These are phyloP conservation scores for Tinamus major DNA, from an alignment of 2,797 vertebrate genomes.

Conservation along the genomic window DNA sequence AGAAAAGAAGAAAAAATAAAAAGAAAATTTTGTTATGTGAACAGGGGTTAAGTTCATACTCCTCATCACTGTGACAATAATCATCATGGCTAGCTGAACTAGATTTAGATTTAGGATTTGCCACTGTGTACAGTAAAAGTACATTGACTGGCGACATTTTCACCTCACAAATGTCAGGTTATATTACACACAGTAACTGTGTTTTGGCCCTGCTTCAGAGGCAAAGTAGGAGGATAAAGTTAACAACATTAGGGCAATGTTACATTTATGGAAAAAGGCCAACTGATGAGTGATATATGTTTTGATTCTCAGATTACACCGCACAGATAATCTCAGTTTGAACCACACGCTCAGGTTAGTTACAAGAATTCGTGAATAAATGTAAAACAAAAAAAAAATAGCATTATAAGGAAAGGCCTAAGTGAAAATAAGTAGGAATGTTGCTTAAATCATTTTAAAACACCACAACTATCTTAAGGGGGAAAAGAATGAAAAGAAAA, in stretches of 20 bases:
- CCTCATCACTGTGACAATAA: background rate
- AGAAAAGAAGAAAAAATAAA: fast-evolving
- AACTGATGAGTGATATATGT: background rate
- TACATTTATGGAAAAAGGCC: background rate
- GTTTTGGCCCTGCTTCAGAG: background rate
- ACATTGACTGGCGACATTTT: background rate
- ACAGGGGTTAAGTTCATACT: background rate
- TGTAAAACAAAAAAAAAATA: background rate
- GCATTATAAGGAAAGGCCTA: background rate
- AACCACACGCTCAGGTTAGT: background rate
- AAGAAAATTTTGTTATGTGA: background rate
- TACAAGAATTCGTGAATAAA: background rate
- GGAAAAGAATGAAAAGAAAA: background rate
- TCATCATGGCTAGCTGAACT: background rate
- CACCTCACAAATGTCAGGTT: background rate
- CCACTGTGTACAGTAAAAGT: background rate
- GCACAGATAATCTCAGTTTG: background rate
- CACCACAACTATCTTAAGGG: background rate
- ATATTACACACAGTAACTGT: background rate
- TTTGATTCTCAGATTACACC: conserved; percentile 13
- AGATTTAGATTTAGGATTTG: background rate
- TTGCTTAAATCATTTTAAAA: background rate
- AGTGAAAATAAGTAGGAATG: background rate
- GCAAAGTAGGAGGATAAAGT: conserved; percentile 5
- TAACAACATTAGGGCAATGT: background rate